Conservation (phyloP, 2,113 vertebrate genomes). For the Rhinolophus sinicus region DNA sequence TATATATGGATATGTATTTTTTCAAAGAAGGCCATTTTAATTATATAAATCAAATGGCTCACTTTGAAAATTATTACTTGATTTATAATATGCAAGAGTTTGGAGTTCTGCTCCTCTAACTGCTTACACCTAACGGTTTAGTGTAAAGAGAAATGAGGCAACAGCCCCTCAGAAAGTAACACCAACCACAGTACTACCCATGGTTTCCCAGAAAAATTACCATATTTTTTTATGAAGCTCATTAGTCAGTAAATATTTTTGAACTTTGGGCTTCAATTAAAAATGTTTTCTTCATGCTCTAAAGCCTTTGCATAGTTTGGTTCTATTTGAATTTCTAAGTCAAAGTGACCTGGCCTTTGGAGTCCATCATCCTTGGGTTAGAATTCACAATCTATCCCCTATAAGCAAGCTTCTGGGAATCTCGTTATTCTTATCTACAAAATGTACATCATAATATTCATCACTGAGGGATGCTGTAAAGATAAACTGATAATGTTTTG, state of each 20-base stretch:
- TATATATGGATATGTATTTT: neutral
- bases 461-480: neutral
- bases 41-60: neutral
- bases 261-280: neutral
- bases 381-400: neutral
- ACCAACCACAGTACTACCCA: rapidly evolving
- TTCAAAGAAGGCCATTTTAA: neutral
- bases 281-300: neutral
- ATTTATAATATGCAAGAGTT: neutral
- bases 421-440: neutral
- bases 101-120: neutral
- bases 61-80: neutral
- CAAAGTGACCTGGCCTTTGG: neutral
- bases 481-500: neutral
- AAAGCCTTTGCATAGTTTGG: neutral
- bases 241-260: neutral
- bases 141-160: neutral
- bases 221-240: neutral
- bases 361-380: neutral
- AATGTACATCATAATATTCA: neutral
- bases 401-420: neutral
- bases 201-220: neutral
- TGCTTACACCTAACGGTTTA: neutral
- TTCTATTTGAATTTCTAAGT: neutral
- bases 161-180: neutral